A percentile compares a stretch with the other conserved stretches of the same genome.
These are phyloP conservation scores for Spongilla lacustris DNA, from an alignment of 37 sponge, comb jelly and placozoan genomes.

Conservation along the genomic window DNA sequence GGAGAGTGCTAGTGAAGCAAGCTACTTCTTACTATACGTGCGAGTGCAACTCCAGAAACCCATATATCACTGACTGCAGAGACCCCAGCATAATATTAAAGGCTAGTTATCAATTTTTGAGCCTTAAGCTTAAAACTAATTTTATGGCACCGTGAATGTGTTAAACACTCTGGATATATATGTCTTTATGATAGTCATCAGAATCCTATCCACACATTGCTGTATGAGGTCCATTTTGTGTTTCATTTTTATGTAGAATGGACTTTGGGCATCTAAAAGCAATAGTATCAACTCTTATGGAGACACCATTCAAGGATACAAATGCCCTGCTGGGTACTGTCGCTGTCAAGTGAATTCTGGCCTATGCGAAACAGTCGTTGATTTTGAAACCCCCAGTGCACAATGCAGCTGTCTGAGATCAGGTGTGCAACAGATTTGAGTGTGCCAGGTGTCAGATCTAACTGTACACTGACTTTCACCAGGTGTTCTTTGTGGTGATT, in stretches of 20 bases:
- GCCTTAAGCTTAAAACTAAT: too few species aligned
- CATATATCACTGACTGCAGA: not conserved
- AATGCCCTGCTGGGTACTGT: conserved; percentile 57
- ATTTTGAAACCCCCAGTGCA: not conserved
- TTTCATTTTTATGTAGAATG: not conserved
- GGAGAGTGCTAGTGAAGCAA: not conserved
- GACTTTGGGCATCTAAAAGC: conserved; percentile 8
- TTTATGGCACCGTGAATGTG: too few species aligned
- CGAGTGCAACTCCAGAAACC: not conserved
- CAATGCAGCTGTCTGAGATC: conserved; percentile 44
- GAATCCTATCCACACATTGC: too few species aligned
- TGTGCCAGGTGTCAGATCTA: too few species aligned
- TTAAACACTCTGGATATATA: too few species aligned
- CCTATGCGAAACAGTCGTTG: conserved; percentile 13
- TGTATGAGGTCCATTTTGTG: too few species aligned
- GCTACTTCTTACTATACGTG: not conserved
- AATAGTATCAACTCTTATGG: not conserved
- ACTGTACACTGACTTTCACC: not conserved
- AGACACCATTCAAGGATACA: conserved; percentile 19
- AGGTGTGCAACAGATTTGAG: not conserved
- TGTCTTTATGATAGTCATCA: too few species aligned
- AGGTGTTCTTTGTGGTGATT: conserved; percentile 67
- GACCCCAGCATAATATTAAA: not conserved
- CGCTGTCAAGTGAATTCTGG: conserved; percentile 5
- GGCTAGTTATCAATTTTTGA: too few species aligned